Base-by-base conservation (phyloP, 2,113 vertebrate species). In the Urocolius indicus region DNA sequence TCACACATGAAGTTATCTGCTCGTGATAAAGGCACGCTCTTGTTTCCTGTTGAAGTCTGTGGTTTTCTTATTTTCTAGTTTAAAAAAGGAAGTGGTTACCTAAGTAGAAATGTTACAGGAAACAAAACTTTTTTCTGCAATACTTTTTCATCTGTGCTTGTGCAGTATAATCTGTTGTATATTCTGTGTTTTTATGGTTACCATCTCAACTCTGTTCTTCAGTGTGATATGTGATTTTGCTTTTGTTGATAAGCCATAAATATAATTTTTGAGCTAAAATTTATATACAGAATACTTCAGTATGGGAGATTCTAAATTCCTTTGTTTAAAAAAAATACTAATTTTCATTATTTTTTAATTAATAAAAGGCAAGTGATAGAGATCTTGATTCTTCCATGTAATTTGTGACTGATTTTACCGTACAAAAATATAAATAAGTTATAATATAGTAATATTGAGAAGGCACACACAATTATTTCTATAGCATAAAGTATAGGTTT, bases 21-120 rank as follows among this genome's bases (percentile, higher is more conserved):
- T 93, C 1, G 1, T 75, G 20, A 52, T 72, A 41, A 88, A 90
- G 45, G 10, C 52, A 63, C 22, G 19, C 13, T 73, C 45, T 77
- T 79, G 4, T 68, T 90, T 92, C 80, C 89, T 94, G 79, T 93
- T 94, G 41, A 93, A 89, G 27, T 67, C 86, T 86, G 94, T 87
- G 91, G 80, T 92, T 92, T 92, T 86, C 83, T 87, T 84, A 75
- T 83, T 94, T 95, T 86, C 57, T 74, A 6, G 8, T 80, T 87
- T 84, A 17, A 86, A 93, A 86, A 92, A 81, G 96, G 91, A 97
- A 97, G 94, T 89, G 80, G 57, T 92, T 93, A n/a, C 75, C 36
- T 89, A 36, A 63, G 45, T 27, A 87, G 55, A 93, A 77, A 43
- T 20, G 20, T 67, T 86, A 27, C 32, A 74, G 4, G 27, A 77